Evolutionary conservation across 1,140 invertebrate genomes (phyloP).

Genomic region (Lucilia sericata): DNA sequence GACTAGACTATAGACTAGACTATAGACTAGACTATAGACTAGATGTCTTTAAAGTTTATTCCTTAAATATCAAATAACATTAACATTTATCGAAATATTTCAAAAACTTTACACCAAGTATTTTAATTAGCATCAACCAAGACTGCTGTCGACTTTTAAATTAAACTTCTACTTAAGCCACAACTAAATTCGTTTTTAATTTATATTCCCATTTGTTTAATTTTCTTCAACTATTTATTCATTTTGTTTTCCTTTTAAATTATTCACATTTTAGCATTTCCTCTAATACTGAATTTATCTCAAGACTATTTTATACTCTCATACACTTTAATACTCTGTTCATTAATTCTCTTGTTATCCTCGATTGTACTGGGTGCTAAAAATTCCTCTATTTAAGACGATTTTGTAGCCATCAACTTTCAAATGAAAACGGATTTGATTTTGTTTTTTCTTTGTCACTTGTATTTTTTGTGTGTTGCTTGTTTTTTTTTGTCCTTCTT

Average conservation of each 20-base stretch:
- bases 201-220: not conserved
- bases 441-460: not conserved
- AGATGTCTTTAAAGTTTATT: too few relatives aligned
- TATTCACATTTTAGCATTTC: not conserved
- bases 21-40: too few relatives aligned
- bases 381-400: not conserved
- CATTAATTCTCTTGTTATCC: constrained; percentile 5
- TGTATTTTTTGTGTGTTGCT: not conserved
- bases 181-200: too few relatives aligned
- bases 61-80: too few relatives aligned
- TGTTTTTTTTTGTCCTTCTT: not conserved
- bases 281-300: not conserved
- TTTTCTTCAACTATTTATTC: not conserved
- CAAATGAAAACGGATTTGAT: not conserved
- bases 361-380: not conserved
- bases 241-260: not conserved
- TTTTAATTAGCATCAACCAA: too few relatives aligned
- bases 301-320: not conserved
- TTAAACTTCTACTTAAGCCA: too few relatives aligned
- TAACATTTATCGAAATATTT: too few relatives aligned
- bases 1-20: too few relatives aligned
- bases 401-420: not conserved
- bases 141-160: too few relatives aligned
- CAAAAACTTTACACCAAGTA: too few relatives aligned
- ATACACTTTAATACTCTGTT: not conserved